Conservation (phyloP, 2,888 invertebrate genomes). For the Amiota mariae region DNA sequence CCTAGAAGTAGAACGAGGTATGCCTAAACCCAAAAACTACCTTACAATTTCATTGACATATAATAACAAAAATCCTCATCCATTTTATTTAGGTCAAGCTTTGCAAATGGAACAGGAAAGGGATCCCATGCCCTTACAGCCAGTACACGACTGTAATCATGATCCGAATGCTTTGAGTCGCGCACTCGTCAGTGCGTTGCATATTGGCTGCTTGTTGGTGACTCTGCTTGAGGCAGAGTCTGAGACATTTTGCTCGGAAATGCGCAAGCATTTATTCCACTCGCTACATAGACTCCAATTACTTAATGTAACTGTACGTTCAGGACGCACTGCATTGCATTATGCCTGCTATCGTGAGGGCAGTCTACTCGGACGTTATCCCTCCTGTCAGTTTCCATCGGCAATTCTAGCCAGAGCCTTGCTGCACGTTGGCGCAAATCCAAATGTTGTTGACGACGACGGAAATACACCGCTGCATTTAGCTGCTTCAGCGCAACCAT, state of each 20-base stretch:
- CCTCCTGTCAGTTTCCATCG: slow-evolving; percentile 82
- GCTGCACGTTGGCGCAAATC: slow-evolving; percentile 87
- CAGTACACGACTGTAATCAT: slow-evolving; percentile 77
- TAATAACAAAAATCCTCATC: neutral
- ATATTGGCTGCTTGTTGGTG: slow-evolving; percentile 85
- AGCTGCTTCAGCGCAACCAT: slow-evolving; percentile 83
- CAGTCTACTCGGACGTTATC: slow-evolving; percentile 80
- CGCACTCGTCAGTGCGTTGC: slow-evolving; percentile 88
- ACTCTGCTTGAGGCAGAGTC: slow-evolving; percentile 79
- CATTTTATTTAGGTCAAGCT: slow-evolving; percentile 51
- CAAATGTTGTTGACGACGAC: slow-evolving; percentile 84
- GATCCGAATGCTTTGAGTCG: slow-evolving; percentile 85
- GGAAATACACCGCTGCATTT: slow-evolving; percentile 93
- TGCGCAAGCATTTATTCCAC: slow-evolving; percentile 79
- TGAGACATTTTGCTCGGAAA: slow-evolving; percentile 74
- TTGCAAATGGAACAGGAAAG: slow-evolving; percentile 60
- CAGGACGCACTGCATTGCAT: slow-evolving; percentile 84
- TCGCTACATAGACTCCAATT: slow-evolving; percentile 86
- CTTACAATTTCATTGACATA: no score
- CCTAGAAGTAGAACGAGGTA: slow-evolving; percentile 79
- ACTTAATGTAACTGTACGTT: slow-evolving; percentile 78
- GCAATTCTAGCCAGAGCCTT: slow-evolving; percentile 82
- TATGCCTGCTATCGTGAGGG: slow-evolving; percentile 88
- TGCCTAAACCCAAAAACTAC: no score
- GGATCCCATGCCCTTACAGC: slow-evolving; percentile 48